These are phyloP conservation scores for Pycnonotus jocosus DNA, from an alignment of 2,113 vertebrate species.

Conservation along the genomic window DNA sequence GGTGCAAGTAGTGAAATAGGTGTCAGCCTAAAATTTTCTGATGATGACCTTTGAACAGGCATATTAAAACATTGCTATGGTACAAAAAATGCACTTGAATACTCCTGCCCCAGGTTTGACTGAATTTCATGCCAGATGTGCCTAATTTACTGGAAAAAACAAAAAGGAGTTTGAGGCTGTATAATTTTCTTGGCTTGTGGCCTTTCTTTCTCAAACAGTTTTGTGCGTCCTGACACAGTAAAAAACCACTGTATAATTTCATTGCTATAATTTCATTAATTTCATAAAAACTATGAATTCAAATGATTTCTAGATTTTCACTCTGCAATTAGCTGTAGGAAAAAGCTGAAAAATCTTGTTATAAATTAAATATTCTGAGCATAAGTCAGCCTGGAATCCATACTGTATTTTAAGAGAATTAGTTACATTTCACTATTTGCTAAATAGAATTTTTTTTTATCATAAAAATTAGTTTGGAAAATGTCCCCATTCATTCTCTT, in stretches of 20 bases:
- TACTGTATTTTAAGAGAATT: background rate
- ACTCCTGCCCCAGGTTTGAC: background rate
- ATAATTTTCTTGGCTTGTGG: background rate
- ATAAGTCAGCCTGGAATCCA: background rate
- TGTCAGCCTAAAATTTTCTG: background rate
- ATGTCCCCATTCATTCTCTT: background rate
- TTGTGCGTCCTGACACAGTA: background rate
- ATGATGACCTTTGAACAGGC: background rate
- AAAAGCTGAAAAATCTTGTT: background rate
- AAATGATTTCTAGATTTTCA: background rate
- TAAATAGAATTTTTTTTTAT: background rate
- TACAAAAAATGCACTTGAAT: background rate
- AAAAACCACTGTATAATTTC: background rate
- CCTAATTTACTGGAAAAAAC: background rate
- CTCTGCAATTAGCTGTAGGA: background rate
- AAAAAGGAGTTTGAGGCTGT: rapidly evolving
- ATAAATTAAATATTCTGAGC: background rate
- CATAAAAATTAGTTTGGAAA: background rate
- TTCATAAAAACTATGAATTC: background rate
- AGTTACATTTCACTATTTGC: background rate
- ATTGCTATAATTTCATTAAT: background rate
- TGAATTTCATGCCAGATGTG: background rate
- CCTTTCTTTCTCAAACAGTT: background rate
- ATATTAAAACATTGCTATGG: background rate
- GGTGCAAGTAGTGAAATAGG: background rate